These are phyloP conservation scores for Calameuta filiformis DNA, from an alignment of 2,888 invertebrate species.

Conservation along the genomic window DNA sequence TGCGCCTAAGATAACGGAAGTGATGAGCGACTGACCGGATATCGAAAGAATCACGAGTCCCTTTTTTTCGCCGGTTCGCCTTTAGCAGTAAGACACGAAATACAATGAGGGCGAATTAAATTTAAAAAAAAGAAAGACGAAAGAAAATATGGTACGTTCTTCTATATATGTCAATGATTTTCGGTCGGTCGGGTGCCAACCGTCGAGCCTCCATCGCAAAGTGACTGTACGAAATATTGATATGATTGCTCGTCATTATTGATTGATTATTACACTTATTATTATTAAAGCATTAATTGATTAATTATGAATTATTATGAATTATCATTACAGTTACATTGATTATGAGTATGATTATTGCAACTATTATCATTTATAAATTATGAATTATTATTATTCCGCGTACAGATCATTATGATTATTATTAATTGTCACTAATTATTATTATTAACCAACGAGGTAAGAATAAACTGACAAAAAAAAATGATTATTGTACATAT, in stretches of 20 bases:
- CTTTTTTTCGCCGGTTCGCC: neutral
- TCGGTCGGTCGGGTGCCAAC: slow-evolving; percentile 44
- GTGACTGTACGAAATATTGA: slow-evolving; percentile 49
- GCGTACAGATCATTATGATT: slow-evolving; percentile 50
- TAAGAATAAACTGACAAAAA: slow-evolving; percentile 30
- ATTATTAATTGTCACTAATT: slow-evolving; percentile 50
- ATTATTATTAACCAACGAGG: slow-evolving; percentile 52
- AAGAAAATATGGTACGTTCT: slow-evolving; percentile 35
- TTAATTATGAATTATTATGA: slow-evolving; percentile 6
- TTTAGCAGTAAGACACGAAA: neutral
- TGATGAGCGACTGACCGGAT: slow-evolving; percentile 4
- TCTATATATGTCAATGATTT: slow-evolving; percentile 45
- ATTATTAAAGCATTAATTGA: neutral
- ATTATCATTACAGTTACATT: neutral
- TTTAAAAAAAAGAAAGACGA: slow-evolving; percentile 8
- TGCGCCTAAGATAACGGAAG: slow-evolving; percentile 16
- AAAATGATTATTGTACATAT: slow-evolving; percentile 67
- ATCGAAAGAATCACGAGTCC: neutral
- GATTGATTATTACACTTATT: neutral
- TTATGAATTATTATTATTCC: neutral
- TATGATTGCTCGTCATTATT: neutral
- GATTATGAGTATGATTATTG: neutral
- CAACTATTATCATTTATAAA: neutral
- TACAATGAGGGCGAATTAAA: neutral
- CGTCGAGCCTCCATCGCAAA: slow-evolving; percentile 39